Base-by-base conservation (phyloP, 30 jellyfish, hydroid and myxozoan species). In the Nemopilema nomurai region DNA sequence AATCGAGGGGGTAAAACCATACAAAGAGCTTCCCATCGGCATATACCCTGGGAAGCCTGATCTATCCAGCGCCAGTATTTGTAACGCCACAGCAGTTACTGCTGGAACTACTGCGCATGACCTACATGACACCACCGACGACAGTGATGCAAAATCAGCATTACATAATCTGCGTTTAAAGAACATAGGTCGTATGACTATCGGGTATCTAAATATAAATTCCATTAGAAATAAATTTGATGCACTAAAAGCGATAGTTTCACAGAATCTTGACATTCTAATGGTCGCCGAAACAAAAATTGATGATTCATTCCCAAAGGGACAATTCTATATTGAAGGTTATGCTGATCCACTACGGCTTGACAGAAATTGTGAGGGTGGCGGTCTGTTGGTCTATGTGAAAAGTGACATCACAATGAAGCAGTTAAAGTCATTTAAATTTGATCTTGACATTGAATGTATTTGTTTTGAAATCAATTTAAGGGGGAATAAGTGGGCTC, bases 171-270 rank as follows among this genome's bases (percentile, higher is more conserved):
- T 63, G 72, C 26, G 72, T 63, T 63, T 24, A 63, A 63, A 63
- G 72, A 63, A 63, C 72, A 24, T 63, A n/a, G 72, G 72, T 63
- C 72, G 69, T 19, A 22, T 72, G 31, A 72, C 53, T 72, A 72
- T 72, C 83, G 69, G 83, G 19, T 72, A 72, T 72, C 68, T 72
- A 19, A 72, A 72, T 72, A 72, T 69, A 22, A 72, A 72, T 8
- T 72, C 68, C 31, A 72, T 72, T 72, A 30, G 83, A 29, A 72
- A 72, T 72, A 72, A 72, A 49, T 72, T 72, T 49, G 64, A 22
- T 62, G 26, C 83, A 72, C 49, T 1, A 72, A 72, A 30, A 72
- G 53, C 67, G 53, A 30, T 41, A 23, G 53, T 72, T 72, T 72
- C 28, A 72, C 23, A 72, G 32, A 72, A 72, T 49, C 50, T 72